Percentiles rank a stretch among this genome's conserved stretches.
Evolutionary conservation across 2,797 vertebrate genomes (phyloP).

Genomic region (Amniataba percoides): DNA sequence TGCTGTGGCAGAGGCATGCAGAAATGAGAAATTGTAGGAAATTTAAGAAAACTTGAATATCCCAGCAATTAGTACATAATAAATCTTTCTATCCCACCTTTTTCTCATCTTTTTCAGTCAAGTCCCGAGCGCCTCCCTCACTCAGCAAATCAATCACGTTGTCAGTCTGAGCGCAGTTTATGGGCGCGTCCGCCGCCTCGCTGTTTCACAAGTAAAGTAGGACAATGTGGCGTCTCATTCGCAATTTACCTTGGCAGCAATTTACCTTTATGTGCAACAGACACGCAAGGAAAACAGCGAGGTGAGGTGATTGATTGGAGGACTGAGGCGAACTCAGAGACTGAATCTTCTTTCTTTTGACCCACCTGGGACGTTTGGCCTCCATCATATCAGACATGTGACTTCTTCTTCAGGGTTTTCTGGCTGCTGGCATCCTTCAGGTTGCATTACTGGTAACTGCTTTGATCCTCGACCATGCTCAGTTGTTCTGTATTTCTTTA

Average conservation of each 20-base stretch:
- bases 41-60: not conserved
- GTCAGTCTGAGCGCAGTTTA: conserved; percentile 26
- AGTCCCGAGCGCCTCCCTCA: not conserved
- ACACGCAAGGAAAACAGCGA: not conserved
- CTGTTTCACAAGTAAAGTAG: not conserved
- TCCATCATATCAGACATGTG: not conserved
- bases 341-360: not conserved
- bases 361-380: too few species aligned
- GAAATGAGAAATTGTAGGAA: not conserved
- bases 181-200: not conserved
- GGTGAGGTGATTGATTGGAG: not conserved
- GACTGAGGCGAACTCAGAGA: not conserved
- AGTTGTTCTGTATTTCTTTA: not conserved
- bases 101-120: not conserved
- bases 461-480: not conserved
- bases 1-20: not conserved
- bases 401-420: not conserved
- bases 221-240: not conserved
- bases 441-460: not conserved
- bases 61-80: not conserved
- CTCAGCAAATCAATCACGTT: not conserved
- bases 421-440: not conserved
- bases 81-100: too few species aligned
- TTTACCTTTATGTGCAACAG: not conserved
- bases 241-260: too few species aligned